Percentiles rank a stretch among this genome's conserved stretches.
Conservation (phyloP, 1,140 invertebrate genomes). For the Penaeus indicus region DNA sequence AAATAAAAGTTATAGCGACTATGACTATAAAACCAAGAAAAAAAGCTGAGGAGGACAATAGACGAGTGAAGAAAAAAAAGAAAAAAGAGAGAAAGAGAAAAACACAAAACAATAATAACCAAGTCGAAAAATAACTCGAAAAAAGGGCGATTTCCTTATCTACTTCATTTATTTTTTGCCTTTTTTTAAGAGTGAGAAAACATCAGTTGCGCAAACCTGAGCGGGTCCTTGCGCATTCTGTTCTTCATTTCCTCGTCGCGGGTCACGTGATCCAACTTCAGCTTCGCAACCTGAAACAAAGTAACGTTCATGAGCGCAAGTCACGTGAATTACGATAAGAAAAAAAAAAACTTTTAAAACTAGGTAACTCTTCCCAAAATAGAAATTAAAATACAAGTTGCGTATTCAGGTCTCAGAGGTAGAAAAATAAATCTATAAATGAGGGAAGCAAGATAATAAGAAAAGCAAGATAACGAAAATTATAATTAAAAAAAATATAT, state of each 20-base stretch:
- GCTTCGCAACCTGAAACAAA: slow-evolving; percentile 35
- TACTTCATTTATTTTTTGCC: neutral
- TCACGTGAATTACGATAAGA: neutral
- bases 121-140: neutral
- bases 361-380: too few species aligned
- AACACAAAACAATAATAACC: neutral
- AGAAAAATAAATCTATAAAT: too few species aligned
- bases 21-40: neutral
- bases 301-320: neutral
- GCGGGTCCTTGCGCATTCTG: slow-evolving; percentile 51
- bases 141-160: neutral
- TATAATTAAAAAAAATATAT: too few species aligned
- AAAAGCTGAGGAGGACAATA: neutral
- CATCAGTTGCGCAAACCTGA: slow-evolving; percentile 1
- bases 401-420: too few species aligned
- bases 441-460: too few species aligned
- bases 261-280: slow-evolving; percentile 57
- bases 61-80: neutral
- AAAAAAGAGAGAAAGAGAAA: neutral
- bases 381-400: too few species aligned
- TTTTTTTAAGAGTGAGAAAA: neutral
- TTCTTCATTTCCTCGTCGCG: slow-evolving; percentile 48
- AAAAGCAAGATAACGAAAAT: too few species aligned
- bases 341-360: neutral
- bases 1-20: neutral